Evolutionary conservation across 2,113 vertebrate species (phyloP), one percentile per base, ranked within the genome.

Genomic region (Crypturellus undulatus): DNA sequence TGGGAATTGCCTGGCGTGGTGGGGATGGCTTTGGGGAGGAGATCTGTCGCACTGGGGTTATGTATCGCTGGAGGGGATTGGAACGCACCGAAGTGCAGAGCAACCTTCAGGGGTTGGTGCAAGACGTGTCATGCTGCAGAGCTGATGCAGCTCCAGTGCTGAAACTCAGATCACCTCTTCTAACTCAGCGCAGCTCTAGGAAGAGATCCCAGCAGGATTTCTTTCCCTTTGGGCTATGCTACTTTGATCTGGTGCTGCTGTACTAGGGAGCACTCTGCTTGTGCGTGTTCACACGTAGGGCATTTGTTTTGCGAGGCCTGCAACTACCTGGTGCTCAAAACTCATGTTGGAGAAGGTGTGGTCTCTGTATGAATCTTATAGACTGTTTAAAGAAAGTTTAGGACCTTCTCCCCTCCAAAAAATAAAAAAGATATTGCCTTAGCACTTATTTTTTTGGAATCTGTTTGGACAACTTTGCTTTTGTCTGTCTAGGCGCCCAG

Each of bases 1-100:
- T 96, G 86, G 45, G 90, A 96, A 26, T 67, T 95, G 94, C 80
- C 80, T 84, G 59, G 49, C 21, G 10, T 49, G 59, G 90, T 77
- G 36, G n/a, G 65, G 69, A 54, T 81, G 70, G 93, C 94, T n/a
- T 90, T 81, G 77, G 76, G 47, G 77, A 79, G 47, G 54, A 89
- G 90, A 70, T 87, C 13, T 89, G 92, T 86, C 0, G 0, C 73
- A 63, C 71, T 52, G 64, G 72, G 64, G 72, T 42, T 94, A 12
- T 42, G 73, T 94, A 8, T 42, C 73, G 78, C 71, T 43, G 0
- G 0, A 54, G 69, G 52, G 88, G 76, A 12, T 20, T 38, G 63
- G 40, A 62, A 26, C 2, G 0, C 62, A 34, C 47, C 1, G 2
- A 95, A 92, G 86, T 45, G 49, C 73, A 54, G 73, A 77, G 79